Conservation (phyloP, 2,888 invertebrate genomes). For the Podotricha telesiphe region DNA sequence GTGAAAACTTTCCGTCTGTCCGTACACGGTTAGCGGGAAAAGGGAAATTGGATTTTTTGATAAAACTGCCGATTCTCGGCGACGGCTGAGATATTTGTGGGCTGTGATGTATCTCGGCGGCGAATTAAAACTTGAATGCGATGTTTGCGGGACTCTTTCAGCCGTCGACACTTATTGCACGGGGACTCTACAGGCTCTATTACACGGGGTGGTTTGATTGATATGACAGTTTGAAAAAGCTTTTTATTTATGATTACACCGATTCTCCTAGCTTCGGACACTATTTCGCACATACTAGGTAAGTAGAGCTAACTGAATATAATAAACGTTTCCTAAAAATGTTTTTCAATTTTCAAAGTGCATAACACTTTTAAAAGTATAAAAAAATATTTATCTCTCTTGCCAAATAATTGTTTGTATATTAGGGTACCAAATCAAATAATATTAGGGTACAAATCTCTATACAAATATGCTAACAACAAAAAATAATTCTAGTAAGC, state of each 20-base stretch:
- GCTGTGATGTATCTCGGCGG: slow-evolving; percentile 25
- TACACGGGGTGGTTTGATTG: background rate
- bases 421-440: too few relatives aligned
- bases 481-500: too few relatives aligned
- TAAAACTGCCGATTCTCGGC: slow-evolving; percentile 39
- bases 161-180: background rate
- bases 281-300: too few relatives aligned
- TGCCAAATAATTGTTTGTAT: too few relatives aligned
- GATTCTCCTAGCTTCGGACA: too few relatives aligned
- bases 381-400: too few relatives aligned
- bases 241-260: background rate
- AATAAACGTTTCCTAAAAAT: too few relatives aligned
- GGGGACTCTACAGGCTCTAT: background rate
- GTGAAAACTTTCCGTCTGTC: slow-evolving; percentile 28
- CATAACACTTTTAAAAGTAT: too few relatives aligned
- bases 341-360: too few relatives aligned
- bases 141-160: background rate
- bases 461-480: too few relatives aligned
- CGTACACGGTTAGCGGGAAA: slow-evolving; percentile 33
- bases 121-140: slow-evolving; percentile 33
- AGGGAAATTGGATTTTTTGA: slow-evolving; percentile 45
- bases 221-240: background rate
- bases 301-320: too few relatives aligned
- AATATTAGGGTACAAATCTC: too few relatives aligned
- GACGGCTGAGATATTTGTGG: slow-evolving; percentile 37